Percentiles rank a stretch among this genome's conserved stretches.
Conservation (phyloP, 2,113 vertebrate genomes). For the Verasper variegatus region DNA sequence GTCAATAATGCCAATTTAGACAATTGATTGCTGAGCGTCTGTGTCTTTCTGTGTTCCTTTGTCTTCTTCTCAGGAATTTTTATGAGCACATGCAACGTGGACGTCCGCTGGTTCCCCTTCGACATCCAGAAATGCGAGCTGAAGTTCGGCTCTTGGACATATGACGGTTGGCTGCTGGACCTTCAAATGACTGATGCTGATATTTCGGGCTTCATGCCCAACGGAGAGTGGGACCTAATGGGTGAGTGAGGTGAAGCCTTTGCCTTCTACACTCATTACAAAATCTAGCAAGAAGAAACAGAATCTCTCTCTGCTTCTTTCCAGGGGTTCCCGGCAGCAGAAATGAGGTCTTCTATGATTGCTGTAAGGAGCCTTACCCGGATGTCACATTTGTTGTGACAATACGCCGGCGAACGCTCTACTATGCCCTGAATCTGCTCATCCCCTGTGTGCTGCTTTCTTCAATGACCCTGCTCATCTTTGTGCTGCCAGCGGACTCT, state of each 20-base stretch:
- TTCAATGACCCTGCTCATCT: conserved; percentile 84
- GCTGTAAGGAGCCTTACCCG: conserved; percentile 84
- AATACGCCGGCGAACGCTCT: conserved; percentile 82
- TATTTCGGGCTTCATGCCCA: conserved; percentile 83
- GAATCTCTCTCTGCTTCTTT: neutral
- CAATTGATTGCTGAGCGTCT: conserved; percentile 2
- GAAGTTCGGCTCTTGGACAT: conserved; percentile 87
- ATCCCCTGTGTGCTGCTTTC: conserved; percentile 85
- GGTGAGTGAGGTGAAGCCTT: conserved; percentile 64
- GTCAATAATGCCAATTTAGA: conserved; percentile 24
- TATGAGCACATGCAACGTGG: conserved; percentile 86
- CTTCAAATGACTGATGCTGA: conserved; percentile 85
- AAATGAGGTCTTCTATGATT: conserved; percentile 80
- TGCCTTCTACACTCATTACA: neutral
- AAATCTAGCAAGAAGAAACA: neutral
- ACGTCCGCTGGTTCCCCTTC: conserved; percentile 87
- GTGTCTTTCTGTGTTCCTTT: neutral
- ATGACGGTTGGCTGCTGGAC: conserved; percentile 85
- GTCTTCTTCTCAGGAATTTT: conserved; percentile 79
- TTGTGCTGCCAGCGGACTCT: conserved; percentile 86
- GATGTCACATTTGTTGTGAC: conserved; percentile 84
- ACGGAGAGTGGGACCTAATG: conserved; percentile 86
- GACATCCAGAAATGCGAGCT: conserved; percentile 85
- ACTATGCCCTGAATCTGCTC: conserved; percentile 85
- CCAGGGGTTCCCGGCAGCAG: conserved; percentile 81